These are phyloP conservation scores for Orchesellides sinensis DNA, from an alignment of 2,888 invertebrate species.

Conservation along the genomic window DNA sequence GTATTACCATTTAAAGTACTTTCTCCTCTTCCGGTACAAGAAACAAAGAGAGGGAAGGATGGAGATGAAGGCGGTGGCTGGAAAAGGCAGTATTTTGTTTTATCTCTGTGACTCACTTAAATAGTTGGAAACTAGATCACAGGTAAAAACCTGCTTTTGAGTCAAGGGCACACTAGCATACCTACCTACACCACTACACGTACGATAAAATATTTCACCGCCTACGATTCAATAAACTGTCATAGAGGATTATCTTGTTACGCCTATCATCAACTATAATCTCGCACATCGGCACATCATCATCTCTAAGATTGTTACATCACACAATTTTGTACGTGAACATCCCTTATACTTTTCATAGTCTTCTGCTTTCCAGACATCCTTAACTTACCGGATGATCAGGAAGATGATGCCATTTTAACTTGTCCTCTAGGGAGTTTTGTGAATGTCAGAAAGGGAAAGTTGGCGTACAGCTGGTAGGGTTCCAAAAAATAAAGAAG, in stretches of 20 bases:
- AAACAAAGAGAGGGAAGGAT: too few relatives aligned
- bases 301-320: constrained; percentile 1
- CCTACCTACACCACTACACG: neutral
- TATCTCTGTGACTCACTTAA: neutral
- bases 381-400: constrained; percentile 11
- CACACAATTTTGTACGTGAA: neutral
- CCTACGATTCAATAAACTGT: neutral
- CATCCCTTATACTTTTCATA: neutral
- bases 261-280: constrained; percentile 16
- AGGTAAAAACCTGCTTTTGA: neutral
- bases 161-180: neutral
- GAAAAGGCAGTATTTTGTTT: constrained; percentile 1
- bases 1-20: too few relatives aligned
- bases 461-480: neutral
- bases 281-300: neutral
- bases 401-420: constrained; percentile 25
- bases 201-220: neutral
- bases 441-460: neutral
- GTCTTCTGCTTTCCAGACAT: neutral
- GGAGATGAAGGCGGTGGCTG: neutral
- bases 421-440: constrained; percentile 17
- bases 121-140: constrained; percentile 5
- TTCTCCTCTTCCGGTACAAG: too few relatives aligned
- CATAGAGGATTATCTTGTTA: neutral
- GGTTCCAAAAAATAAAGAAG: neutral